These are phyloP conservation scores for Lucinisca nassula DNA, from an alignment of 2,888 invertebrate genomes.

Conservation along the genomic window DNA sequence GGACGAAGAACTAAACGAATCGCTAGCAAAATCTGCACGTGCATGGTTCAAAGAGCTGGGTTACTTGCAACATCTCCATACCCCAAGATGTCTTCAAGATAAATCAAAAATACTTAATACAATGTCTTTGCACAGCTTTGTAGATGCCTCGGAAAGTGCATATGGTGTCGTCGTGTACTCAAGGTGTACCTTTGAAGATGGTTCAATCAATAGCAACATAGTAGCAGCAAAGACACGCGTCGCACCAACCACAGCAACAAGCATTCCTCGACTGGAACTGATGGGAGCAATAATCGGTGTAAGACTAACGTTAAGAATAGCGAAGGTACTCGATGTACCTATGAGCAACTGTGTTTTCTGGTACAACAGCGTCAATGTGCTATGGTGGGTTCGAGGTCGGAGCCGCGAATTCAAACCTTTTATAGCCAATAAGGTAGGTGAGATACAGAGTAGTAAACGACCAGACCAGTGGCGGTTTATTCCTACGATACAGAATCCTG, in stretches of 20 bases:
- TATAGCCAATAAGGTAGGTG: slow-evolving; percentile 54
- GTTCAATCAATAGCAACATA: not conserved
- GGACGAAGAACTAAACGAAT: slow-evolving; percentile 71
- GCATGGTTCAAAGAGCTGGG: slow-evolving; percentile 54
- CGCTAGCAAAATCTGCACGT: slow-evolving; percentile 12
- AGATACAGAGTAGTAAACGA: slow-evolving; percentile 29
- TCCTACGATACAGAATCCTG: not conserved
- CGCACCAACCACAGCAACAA: slow-evolving; percentile 25
- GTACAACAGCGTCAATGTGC: not conserved
- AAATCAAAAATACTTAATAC: not conserved
- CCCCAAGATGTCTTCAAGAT: not conserved
- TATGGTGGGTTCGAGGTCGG: slow-evolving; percentile 46
- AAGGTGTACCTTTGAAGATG: slow-evolving; percentile 6
- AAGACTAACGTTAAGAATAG: not conserved
- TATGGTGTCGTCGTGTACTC: slow-evolving; percentile 29
- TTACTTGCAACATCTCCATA: not conserved
- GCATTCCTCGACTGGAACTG: slow-evolving; percentile 30
- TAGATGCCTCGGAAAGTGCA: slow-evolving; percentile 40
- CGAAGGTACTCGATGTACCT: not conserved
- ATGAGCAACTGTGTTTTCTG: not conserved
- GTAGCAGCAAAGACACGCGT: slow-evolving; percentile 39
- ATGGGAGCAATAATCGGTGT: slow-evolving; percentile 19
- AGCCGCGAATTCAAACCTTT: slow-evolving; percentile 50
- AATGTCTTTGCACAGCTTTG: slow-evolving; percentile 29
- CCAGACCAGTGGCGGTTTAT: slow-evolving; percentile 13